These are phyloP conservation scores for Latrodectus elegans DNA, from an alignment of 2,888 invertebrate species.

Conservation along the genomic window DNA sequence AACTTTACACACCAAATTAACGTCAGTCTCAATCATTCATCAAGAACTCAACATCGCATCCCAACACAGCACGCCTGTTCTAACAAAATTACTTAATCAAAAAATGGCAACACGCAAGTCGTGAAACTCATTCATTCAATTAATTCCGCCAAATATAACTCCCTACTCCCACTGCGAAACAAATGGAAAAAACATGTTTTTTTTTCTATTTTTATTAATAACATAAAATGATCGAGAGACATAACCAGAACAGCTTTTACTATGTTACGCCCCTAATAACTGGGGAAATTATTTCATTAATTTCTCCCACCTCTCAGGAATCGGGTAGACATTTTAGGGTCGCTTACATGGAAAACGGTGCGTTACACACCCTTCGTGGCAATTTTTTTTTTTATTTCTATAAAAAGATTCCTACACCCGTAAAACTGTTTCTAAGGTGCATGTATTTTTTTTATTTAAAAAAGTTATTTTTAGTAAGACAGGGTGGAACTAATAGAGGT, in stretches of 20 bases:
- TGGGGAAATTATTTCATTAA: conserved; percentile 39
- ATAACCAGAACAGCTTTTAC: too few relatives aligned
- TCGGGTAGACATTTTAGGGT: not conserved
- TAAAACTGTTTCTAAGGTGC: not conserved
- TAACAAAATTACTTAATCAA: not conserved
- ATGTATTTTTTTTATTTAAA: conserved; percentile 4
- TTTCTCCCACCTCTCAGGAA: conserved; percentile 4
- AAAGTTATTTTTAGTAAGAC: conserved; percentile 22
- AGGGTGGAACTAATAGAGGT: not conserved
- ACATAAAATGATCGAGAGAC: not conserved
- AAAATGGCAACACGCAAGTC: conserved; percentile 1
- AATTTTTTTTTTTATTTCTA: conserved; percentile 12
- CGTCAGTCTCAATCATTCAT: not conserved
- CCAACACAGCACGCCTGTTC: not conserved
- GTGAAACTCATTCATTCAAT: conserved; percentile 22
- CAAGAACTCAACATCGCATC: not conserved
- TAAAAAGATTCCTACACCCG: conserved; percentile 27
- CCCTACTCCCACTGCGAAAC: not conserved
- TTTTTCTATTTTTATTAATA: conserved; percentile 21
- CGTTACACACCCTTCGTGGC: not conserved
- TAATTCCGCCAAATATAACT: not conserved
- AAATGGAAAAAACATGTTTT: conserved; percentile 27
- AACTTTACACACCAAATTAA: not conserved
- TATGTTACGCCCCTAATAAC: conserved; percentile 4
- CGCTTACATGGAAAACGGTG: too few relatives aligned